Evolutionary conservation across 1,140 invertebrate species (phyloP), one percentile per base, ranked within the genome.

Genomic region (Dendroctonus ponderosae): DNA sequence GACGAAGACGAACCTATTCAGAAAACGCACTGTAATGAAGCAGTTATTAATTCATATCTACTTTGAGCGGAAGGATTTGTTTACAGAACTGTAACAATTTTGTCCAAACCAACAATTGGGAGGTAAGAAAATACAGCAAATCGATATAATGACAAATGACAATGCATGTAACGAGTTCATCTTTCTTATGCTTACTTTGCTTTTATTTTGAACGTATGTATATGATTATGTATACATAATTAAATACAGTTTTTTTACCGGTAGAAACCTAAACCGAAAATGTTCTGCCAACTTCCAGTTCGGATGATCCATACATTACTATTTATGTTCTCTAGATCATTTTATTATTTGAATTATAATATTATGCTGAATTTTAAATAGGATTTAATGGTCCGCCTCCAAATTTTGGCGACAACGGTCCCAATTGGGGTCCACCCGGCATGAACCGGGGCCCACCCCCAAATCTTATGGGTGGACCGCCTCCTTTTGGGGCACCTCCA

Each of bases 391-490:
- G 80, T 62, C 83, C 82, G 11, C 83, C 60, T 15, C 60, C 82
- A 51, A 79, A 71, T 81, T 83, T 62, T 81, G 82, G 62, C 74
- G 77, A 53, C 74, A 59, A 56, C 59, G 78, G 67, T 72, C 83
- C 83, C 15, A 87, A 86, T 70, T 87, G 87, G 80, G 85, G 85
- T 2, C 85, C 85, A 5, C 86, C 86, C 71, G 74, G 82, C 26
- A 26, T 26, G 26, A 26, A 26, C 26, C 26, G 26, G 41, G 75
- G 79, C 0, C 80, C 80, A 11, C 81, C 80, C 52, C 62, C 62
- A 26, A 6, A 79, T 49, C 78, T 79, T 63, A 58, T 61, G 66
- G 41, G 60, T 67, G 71, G 72, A 40, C 74, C 74, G 39, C 74
- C 75, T 53, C 71, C 75, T 53, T 68, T 62, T 68, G 62, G 73